These are phyloP conservation scores for Rhimphoctona megacephalus DNA, from an alignment of 2,888 invertebrate species.

Conservation along the genomic window DNA sequence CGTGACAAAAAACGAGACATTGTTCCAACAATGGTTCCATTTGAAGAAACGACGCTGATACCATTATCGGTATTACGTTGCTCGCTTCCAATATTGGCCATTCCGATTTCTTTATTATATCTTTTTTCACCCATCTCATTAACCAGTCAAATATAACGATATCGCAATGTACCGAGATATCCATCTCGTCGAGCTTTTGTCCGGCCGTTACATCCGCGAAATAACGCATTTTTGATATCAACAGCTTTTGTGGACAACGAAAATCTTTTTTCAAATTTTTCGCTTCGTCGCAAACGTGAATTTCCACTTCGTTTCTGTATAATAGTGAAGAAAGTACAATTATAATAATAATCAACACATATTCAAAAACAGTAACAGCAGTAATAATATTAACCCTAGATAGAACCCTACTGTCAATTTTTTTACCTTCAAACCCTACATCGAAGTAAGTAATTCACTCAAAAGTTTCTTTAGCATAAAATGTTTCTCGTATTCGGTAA, in stretches of 20 bases:
- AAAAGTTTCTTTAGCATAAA: no score
- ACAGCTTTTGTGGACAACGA: slow-evolving; percentile 93
- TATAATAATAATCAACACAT: background rate
- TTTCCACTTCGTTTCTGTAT: slow-evolving; percentile 92
- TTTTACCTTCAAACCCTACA: no score
- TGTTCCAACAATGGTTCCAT: slow-evolving; percentile 96
- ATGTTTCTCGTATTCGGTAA: no score
- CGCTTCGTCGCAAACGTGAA: slow-evolving; percentile 97
- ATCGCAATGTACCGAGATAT: slow-evolving; percentile 98
- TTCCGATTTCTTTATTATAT: slow-evolving; percentile 88
- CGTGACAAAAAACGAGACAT: slow-evolving; percentile 94
- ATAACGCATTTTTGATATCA: slow-evolving; percentile 97
- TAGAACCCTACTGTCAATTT: no score
- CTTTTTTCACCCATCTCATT: slow-evolving; percentile 97
- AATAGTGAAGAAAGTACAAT: slow-evolving; percentile 55
- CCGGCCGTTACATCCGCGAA: slow-evolving; percentile 95
- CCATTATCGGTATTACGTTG: slow-evolving; percentile 96
- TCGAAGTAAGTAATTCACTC: no score
- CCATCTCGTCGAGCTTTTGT: slow-evolving; percentile 95
- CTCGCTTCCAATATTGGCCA: slow-evolving; percentile 91
- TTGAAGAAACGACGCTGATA: slow-evolving; percentile 97
- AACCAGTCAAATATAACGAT: slow-evolving; percentile 98
- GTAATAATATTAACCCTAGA: no score
- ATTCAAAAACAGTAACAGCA: no score
- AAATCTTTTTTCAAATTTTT: slow-evolving; percentile 96